Percentiles rank a stretch among this genome's conserved stretches.
phyloP scores from a whole-genome alignment of 2,888 invertebrate species.

The Luffia ferchaultella region DNA sequence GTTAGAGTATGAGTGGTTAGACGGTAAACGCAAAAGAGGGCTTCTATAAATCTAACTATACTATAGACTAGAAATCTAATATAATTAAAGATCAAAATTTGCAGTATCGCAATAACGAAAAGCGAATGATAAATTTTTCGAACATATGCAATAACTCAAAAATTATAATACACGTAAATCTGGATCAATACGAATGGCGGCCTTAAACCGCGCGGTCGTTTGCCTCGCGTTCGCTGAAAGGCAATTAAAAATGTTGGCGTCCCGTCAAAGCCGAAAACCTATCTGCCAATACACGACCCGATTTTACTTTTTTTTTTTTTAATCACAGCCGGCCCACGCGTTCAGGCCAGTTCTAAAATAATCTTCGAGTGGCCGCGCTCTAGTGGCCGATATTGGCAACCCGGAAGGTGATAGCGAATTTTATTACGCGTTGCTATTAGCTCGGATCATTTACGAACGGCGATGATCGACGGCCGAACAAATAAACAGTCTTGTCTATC shows the following conservation, averaged over 20 bases:
- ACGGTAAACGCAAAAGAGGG: neutral
- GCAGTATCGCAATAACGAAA: neutral
- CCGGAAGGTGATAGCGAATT: slow-evolving; percentile 22
- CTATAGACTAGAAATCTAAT: neutral
- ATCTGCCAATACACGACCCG: neutral
- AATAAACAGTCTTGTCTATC: too few relatives aligned
- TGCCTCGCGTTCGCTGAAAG: neutral
- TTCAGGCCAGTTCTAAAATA: slow-evolving; percentile 15
- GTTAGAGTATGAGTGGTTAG: neutral
- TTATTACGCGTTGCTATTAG: slow-evolving; percentile 18
- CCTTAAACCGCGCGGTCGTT: neutral
- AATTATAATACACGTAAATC: neutral
- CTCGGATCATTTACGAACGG: too few relatives aligned
- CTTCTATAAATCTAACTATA: neutral
- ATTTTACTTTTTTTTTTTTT: slow-evolving; percentile 20
- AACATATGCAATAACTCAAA: neutral
- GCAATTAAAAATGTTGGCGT: neutral
- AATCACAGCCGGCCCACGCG: slow-evolving; percentile 20
- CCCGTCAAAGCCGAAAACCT: neutral
- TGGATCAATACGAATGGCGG: neutral
- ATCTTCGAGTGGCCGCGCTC: slow-evolving; percentile 4
- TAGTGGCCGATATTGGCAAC: slow-evolving; percentile 12
- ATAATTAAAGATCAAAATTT: neutral
- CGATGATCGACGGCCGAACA: too few relatives aligned
- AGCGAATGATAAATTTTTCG: neutral